Conservation (phyloP, 2,797 vertebrate genomes). For the Gymnothorax reevesii region DNA sequence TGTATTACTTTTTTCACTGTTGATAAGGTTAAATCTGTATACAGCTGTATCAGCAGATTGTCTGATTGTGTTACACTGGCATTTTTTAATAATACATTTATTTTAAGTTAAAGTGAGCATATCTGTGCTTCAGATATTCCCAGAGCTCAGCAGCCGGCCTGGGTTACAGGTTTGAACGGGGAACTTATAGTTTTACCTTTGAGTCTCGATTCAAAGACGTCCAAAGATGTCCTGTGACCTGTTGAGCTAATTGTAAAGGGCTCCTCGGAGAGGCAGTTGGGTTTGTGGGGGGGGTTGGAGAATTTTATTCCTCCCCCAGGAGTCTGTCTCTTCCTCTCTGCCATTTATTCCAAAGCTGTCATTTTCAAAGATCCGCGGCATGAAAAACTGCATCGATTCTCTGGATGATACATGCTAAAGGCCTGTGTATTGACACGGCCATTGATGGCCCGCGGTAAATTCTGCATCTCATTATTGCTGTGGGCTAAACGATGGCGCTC, state of each 20-base stretch:
- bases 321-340: slow-evolving; percentile 90
- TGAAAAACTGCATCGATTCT: slow-evolving; percentile 95
- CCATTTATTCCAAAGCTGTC: slow-evolving; percentile 96
- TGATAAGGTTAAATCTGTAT: too few species aligned
- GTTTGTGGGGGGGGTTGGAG: slow-evolving; percentile 49
- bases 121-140: too few species aligned
- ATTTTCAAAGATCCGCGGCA: slow-evolving; percentile 94
- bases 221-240: slow-evolving; percentile 86
- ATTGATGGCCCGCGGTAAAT: slow-evolving; percentile 95
- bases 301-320: slow-evolving; percentile 89
- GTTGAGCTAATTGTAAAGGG: slow-evolving; percentile 78
- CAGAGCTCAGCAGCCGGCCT: too few species aligned
- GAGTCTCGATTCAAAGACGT: slow-evolving; percentile 80
- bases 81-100: too few species aligned
- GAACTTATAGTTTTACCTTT: too few species aligned
- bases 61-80: too few species aligned
- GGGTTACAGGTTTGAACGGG: too few species aligned
- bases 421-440: slow-evolving; percentile 89
- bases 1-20: too few species aligned
- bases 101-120: too few species aligned
- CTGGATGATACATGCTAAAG: slow-evolving; percentile 93
- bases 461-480: slow-evolving; percentile 95
- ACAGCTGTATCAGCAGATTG: too few species aligned
- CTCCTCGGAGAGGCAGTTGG: slow-evolving; percentile 64
- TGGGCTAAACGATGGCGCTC: slow-evolving; percentile 95